Evolutionary conservation across 2,888 invertebrate genomes (phyloP), one percentile per base, ranked within the genome.

Genomic region (Zootermopsis nevadensis): DNA sequence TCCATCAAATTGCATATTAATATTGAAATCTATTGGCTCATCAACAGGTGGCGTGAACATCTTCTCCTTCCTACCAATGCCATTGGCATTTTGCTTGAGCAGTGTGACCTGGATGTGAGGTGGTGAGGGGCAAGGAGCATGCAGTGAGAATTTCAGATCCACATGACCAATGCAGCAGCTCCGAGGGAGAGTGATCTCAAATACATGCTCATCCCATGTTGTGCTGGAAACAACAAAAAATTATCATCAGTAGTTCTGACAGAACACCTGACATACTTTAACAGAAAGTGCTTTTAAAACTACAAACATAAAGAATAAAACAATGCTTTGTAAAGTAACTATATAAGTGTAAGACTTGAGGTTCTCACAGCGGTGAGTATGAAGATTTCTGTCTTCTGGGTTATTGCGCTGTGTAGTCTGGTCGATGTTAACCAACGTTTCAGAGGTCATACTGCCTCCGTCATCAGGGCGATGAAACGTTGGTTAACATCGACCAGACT

Each of bases 141-240:
- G 96, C 53, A 98, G 90, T 0, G 94, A 94, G 88, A 97, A 98
- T 86, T 95, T 94, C 76, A 98, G 93, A 88, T 98, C 97, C 35
- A 98, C 94, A 87, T 98, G 98, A n/a, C 97, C 97, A 82, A 98
- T 91, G 55, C 93, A 93, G 82, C 88, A 88, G 79, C 94, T 94
- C 86, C 94, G 93, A 0, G 97, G 96, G 82, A 98, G 89, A 0
- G 97, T 96, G 12, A 98, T 90, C 89, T 98, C 98, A 87, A 98
- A 94, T 38, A 98, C 93, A 87, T 98, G 98, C 88, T 98, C 98
- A 88, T 97, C 97, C 96, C 97, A 97, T 0, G 97, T 97, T 33
- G 95, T 93, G 80, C 93, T 93, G 87, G 7, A 87, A 86, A 80
- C 33, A 83, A 77, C 76, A 30, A 6, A 80, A 53, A 48, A 48